phyloP scores from a whole-genome alignment of 2,113 vertebrate genomes.

The Charina bottae region DNA sequence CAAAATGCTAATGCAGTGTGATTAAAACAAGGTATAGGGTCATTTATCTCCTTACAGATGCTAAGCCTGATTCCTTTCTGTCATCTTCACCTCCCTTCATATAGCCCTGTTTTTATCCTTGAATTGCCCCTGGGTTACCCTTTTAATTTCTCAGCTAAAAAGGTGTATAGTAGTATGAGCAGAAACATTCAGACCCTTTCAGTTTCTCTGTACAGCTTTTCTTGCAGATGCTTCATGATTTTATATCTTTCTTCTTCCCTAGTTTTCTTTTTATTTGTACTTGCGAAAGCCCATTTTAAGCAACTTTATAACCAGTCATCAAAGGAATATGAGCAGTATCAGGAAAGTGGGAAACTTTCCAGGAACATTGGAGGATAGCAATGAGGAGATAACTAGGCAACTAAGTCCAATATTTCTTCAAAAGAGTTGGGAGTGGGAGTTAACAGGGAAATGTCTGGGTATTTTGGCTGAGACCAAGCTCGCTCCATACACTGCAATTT shows the following conservation, averaged over 20 bases:
- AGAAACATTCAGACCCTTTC: background rate
- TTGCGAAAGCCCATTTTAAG: constrained; percentile 1
- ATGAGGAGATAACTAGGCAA: background rate
- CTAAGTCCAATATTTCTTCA: background rate
- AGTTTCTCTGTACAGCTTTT: background rate
- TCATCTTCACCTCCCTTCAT: background rate
- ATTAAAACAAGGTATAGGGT: background rate
- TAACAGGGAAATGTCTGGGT: background rate
- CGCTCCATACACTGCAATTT: background rate
- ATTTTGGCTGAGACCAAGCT: background rate
- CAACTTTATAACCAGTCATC: background rate
- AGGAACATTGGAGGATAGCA: background rate
- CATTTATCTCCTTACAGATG: background rate
- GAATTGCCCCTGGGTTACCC: background rate
- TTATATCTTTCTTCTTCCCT: background rate
- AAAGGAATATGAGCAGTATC: constrained; percentile 7
- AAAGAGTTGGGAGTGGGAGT: background rate
- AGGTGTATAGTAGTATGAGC: background rate
- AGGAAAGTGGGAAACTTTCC: background rate
- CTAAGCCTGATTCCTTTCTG: background rate
- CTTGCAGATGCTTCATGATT: background rate
- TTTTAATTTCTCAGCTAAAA: background rate
- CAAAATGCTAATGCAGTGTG: background rate
- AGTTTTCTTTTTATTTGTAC: background rate
- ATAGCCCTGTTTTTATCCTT: background rate